phyloP scores from a whole-genome alignment of 2,888 invertebrate genomes.

The Athalia circularis region DNA sequence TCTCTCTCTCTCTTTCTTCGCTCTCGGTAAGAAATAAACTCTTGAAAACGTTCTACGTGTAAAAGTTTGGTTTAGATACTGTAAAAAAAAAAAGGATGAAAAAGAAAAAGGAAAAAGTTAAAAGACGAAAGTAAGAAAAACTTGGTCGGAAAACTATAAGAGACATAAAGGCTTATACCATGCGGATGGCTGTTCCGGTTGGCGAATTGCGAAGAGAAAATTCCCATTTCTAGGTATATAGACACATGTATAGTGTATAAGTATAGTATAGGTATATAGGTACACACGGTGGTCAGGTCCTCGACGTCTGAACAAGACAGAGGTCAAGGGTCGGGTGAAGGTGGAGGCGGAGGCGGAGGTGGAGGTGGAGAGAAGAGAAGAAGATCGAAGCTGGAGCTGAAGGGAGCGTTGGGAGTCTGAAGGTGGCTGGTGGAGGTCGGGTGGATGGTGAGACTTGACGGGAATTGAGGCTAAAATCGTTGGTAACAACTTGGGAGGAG shows the following conservation, averaged over 20 bases:
- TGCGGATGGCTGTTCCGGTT: neutral
- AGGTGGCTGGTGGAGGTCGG: neutral
- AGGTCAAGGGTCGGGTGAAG: slow-evolving; percentile 36
- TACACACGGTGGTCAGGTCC: neutral
- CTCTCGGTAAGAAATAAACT: slow-evolving; percentile 28
- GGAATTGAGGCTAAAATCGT: slow-evolving; percentile 10
- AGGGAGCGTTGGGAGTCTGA: neutral
- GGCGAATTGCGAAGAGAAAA: slow-evolving; percentile 25
- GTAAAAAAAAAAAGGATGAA: too few species aligned
- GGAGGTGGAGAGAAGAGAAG: neutral
- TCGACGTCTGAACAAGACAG: slow-evolving; percentile 25
- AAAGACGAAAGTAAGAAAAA: slow-evolving; percentile 5
- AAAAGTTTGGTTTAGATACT: too few species aligned
- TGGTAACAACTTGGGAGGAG: slow-evolving; percentile 37
- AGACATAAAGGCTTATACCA: slow-evolving; percentile 20
- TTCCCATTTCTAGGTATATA: slow-evolving; percentile 6
- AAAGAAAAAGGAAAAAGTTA: too few species aligned
- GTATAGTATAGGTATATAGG: slow-evolving; percentile 1
- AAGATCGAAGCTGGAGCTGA: slow-evolving; percentile 1
- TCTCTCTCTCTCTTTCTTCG: neutral
- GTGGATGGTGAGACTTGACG: neutral
- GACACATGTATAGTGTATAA: too few species aligned
- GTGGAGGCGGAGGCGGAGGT: neutral
- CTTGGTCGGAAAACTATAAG: slow-evolving; percentile 26
- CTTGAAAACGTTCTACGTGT: slow-evolving; percentile 20